Evolutionary conservation across 2,113 vertebrate species (phyloP).

Genomic region (Solea solea): DNA sequence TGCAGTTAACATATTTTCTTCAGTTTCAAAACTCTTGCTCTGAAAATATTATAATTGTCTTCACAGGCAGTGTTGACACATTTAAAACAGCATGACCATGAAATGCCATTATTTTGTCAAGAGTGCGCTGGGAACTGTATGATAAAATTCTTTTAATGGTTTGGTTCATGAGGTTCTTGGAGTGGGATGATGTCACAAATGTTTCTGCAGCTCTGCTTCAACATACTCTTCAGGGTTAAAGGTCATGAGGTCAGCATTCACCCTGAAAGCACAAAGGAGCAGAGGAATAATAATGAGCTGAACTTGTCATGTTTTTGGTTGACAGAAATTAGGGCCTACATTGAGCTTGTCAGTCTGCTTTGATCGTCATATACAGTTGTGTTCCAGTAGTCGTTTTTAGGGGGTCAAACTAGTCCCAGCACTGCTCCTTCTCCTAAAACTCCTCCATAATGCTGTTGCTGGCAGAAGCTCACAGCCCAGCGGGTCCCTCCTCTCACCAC

Average conservation of each 20-base stretch:
- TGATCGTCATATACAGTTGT: conserved; percentile 49
- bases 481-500: background rate
- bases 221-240: conserved; percentile 16
- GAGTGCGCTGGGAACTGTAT: background rate
- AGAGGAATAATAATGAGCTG: conserved; percentile 16
- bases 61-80: conserved; percentile 33
- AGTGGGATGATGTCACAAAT: background rate
- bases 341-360: conserved; percentile 46
- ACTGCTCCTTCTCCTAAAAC: conserved; percentile 12
- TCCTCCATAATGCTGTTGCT: conserved; percentile 22
- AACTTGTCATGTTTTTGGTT: conserved; percentile 42
- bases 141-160: background rate
- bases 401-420: conserved; percentile 21
- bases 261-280: conserved; percentile 24
- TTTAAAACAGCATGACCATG: conserved; percentile 25
- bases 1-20: too few species aligned
- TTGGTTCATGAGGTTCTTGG: background rate
- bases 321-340: conserved; percentile 34
- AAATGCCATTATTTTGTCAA: background rate
- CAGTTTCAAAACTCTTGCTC: too few species aligned
- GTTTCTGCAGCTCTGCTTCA: conserved; percentile 3
- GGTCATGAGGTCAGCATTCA: conserved; percentile 24
- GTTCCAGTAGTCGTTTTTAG: conserved; percentile 41
- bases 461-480: conserved; percentile 37
- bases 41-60: background rate